Evolutionary conservation across 1,140 invertebrate species (phyloP).

Genomic region (Heterodera carotae): DNA sequence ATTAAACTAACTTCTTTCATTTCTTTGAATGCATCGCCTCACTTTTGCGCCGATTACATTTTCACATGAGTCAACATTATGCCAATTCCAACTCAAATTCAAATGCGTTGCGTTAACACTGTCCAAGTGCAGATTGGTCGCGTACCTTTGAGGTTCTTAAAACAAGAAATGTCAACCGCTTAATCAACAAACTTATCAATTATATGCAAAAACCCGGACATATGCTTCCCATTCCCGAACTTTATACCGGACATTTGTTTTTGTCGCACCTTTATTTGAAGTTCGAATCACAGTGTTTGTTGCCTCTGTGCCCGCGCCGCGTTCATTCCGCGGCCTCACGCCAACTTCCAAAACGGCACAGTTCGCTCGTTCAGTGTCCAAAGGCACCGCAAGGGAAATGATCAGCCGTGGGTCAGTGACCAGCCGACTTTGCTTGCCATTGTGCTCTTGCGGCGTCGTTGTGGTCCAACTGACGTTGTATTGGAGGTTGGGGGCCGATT

Average conservation of each 20-base stretch:
- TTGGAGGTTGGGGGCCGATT: conserved; percentile 46
- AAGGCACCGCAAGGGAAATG: conserved; percentile 22
- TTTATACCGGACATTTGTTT: no score
- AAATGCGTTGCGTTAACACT: conserved; percentile 49
- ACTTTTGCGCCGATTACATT: conserved; percentile 50
- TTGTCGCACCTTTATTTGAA: conserved; percentile 29
- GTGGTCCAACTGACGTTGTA: conserved; percentile 49
- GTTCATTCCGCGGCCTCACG: conserved; percentile 48
- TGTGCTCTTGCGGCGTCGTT: conserved; percentile 13
- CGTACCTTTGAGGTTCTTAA: conserved; percentile 49
- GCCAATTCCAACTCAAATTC: conserved; percentile 51
- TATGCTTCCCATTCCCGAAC: no score
- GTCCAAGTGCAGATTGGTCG: conserved; percentile 37
- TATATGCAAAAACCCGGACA: no score
- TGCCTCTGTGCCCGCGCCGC: conserved; percentile 36
- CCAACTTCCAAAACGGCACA: conserved; percentile 43
- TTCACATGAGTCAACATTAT: conserved; percentile 45
- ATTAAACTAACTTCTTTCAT: not conserved
- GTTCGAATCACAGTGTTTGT: conserved; percentile 48
- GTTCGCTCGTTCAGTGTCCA: not conserved
- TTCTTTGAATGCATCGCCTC: not conserved
- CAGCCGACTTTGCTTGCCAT: conserved; percentile 31
- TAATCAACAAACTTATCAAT: no score
- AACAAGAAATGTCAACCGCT: conserved; percentile 18
- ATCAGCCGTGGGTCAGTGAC: conserved; percentile 37